Percentiles rank a stretch among this genome's conserved stretches.
Conservation (phyloP, 1,140 invertebrate species). For the Hormaphis cornu region DNA sequence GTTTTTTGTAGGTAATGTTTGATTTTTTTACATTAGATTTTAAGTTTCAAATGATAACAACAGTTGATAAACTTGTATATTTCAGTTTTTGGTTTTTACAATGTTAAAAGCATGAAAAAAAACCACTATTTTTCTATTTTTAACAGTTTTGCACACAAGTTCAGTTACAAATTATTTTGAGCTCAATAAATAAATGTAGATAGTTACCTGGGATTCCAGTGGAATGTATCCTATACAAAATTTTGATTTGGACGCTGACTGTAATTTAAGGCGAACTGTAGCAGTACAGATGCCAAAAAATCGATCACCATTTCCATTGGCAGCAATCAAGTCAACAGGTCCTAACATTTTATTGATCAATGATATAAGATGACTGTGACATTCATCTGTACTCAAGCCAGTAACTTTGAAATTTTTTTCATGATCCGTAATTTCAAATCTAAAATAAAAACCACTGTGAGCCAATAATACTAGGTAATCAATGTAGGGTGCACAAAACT, state of each 20-base stretch:
- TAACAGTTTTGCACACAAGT: too few species aligned
- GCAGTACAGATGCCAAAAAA: constrained; percentile 24
- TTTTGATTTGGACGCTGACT: not conserved
- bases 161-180: too few species aligned
- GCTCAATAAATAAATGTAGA: not conserved
- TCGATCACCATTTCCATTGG: constrained; percentile 15
- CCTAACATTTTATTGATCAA: constrained; percentile 20
- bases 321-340: not conserved
- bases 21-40: too few species aligned
- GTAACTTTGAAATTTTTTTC: constrained; percentile 18
- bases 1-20: too few species aligned
- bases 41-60: too few species aligned
- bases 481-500: too few species aligned
- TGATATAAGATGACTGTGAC: constrained; percentile 19
- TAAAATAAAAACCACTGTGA: not conserved
- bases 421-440: constrained; percentile 23
- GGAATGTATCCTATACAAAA: constrained; percentile 6
- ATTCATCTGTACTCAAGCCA: constrained; percentile 14
- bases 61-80: too few species aligned
- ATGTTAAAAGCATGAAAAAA: too few species aligned
- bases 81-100: too few species aligned
- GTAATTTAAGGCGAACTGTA: not conserved
- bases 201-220: not conserved
- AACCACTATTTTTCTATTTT: too few species aligned
- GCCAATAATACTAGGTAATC: too few species aligned